A percentile compares a stretch with the other conserved stretches of the same genome.
Conservation (phyloP, 2,113 vertebrate genomes). For the Atrichornis clamosus region DNA sequence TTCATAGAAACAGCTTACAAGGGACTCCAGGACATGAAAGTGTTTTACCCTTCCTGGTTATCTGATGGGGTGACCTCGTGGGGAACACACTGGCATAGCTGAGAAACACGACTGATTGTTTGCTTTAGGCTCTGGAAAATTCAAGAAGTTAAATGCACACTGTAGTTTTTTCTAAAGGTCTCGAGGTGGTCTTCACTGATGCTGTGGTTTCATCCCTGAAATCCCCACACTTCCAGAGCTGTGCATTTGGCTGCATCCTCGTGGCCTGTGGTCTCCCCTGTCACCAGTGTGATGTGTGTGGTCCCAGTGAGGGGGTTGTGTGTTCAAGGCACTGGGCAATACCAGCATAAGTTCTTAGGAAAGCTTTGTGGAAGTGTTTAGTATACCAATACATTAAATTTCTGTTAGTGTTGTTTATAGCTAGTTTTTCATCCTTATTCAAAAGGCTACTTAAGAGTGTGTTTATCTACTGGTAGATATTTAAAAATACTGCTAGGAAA, state of each 20-base stretch:
- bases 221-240: neutral
- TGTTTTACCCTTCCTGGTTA: neutral
- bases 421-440: neutral
- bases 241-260: neutral
- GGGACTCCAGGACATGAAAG: neutral
- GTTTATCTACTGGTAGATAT: neutral
- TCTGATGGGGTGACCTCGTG: neutral
- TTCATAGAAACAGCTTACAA: neutral
- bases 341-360: neutral
- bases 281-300: neutral
- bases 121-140: neutral
- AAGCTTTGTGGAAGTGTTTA: neutral
- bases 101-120: neutral
- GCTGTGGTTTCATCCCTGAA: neutral
- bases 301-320: neutral
- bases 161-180: neutral
- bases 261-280: accelerated
- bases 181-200: neutral
- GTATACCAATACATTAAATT: neutral
- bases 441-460: neutral
- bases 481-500: neutral
- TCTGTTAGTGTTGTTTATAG: neutral
- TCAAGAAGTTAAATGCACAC: neutral
- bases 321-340: neutral
- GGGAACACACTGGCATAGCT: neutral